Conservation (phyloP, 2,113 vertebrate genomes). For the Malurus elegans region DNA sequence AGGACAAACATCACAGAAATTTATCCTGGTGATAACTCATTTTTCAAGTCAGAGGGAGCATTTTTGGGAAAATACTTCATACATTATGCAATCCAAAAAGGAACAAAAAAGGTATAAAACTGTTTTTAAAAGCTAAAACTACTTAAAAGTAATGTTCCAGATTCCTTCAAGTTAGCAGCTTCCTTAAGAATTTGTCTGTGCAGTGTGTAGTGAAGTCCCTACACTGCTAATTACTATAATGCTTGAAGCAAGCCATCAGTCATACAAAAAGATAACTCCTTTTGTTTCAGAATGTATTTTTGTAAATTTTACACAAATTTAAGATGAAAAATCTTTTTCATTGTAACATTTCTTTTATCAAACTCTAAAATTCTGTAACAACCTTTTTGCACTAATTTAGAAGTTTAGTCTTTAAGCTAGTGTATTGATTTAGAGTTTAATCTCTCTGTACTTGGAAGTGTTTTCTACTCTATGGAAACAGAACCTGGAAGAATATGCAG, state of each 20-base stretch:
- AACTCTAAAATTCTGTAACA: neutral
- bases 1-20: slow-evolving; percentile 76
- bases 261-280: neutral
- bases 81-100: slow-evolving; percentile 65
- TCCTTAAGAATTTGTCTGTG: neutral
- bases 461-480: neutral
- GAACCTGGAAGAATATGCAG: neutral
- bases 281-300: neutral
- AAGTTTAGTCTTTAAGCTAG: neutral
- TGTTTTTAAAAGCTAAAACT: neutral
- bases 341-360: neutral
- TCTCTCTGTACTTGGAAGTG: neutral
- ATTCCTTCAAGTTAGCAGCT: neutral
- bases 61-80: slow-evolving; percentile 81
- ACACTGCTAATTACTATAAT: neutral
- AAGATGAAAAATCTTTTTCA: neutral
- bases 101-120: slow-evolving; percentile 64
- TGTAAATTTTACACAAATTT: neutral
- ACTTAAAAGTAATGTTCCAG: neutral
- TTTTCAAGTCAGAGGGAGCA: slow-evolving; percentile 83
- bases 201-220: neutral
- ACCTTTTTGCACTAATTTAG: neutral
- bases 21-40: slow-evolving; percentile 86
- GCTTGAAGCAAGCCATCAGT: neutral
- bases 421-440: neutral